Conservation (phyloP, 2,797 vertebrate genomes). For the Okamejei kenojei region DNA sequence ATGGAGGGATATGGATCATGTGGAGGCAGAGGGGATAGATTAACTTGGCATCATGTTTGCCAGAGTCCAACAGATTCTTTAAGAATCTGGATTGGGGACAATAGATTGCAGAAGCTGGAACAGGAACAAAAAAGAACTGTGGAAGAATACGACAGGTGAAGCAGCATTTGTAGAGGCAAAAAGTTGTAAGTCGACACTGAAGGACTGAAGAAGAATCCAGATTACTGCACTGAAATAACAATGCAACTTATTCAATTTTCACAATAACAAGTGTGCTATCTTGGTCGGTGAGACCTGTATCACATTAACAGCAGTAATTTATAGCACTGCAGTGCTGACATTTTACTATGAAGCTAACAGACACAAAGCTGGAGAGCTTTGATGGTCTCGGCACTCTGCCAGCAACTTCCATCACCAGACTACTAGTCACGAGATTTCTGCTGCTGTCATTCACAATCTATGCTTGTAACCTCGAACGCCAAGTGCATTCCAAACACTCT, state of each 20-base stretch:
- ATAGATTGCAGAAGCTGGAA: too few species aligned
- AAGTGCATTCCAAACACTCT: not conserved
- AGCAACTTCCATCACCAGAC: not conserved
- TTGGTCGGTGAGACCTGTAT: not conserved
- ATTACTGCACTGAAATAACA: not conserved
- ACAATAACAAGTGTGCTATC: not conserved
- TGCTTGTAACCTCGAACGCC: not conserved
- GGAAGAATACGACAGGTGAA: too few species aligned
- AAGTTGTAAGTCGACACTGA: too few species aligned
- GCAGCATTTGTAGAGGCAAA: too few species aligned
- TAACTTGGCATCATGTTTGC: too few species aligned
- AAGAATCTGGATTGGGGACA: too few species aligned
- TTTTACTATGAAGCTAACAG: not conserved
- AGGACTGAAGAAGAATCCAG: not conserved
- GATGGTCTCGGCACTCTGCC: not conserved
- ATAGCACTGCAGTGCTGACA: not conserved
- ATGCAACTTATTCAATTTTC: not conserved
- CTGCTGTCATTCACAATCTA: slow-evolving; percentile 26
- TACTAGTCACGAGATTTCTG: not conserved
- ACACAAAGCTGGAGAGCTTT: not conserved
- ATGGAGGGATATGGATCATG: too few species aligned
- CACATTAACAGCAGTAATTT: not conserved
- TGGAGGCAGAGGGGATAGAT: too few species aligned
- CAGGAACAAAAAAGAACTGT: too few species aligned
- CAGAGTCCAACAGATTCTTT: too few species aligned